phyloP scores from a whole-genome alignment of 2,797 vertebrate genomes.

The Dicrostonyx torquatus region DNA sequence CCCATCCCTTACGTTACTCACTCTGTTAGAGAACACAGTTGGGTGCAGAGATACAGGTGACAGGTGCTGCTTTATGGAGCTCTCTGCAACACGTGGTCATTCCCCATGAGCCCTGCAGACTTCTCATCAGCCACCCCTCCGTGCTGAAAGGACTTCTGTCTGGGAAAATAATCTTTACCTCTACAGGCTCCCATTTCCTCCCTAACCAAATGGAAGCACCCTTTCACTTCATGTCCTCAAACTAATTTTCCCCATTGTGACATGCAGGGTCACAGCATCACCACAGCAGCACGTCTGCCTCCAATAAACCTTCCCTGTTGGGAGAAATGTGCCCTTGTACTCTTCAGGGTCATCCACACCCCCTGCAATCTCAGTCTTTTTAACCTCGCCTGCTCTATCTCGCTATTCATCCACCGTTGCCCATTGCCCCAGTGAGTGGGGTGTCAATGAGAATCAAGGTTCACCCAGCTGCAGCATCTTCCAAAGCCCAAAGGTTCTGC shows the following conservation, averaged over 20 bases:
- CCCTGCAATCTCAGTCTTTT: neutral
- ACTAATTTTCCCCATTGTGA: neutral
- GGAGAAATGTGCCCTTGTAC: neutral
- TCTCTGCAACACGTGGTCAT: neutral
- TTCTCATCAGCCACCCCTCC: neutral
- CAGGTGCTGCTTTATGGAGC: neutral
- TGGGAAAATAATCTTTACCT: neutral
- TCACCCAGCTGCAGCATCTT: neutral
- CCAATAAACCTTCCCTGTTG: neutral
- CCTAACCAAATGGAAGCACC: neutral
- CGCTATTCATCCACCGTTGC: neutral
- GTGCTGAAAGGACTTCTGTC: neutral
- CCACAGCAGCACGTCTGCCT: too few species aligned
- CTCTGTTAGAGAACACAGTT: neutral
- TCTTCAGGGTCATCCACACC: neutral
- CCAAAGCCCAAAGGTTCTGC: neutral
- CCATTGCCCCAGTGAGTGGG: neutral
- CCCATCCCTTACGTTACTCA: neutral
- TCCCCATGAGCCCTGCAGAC: neutral
- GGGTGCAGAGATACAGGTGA: neutral
- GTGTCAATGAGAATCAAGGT: too few species aligned
- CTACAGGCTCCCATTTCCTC: neutral
- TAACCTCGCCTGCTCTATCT: neutral
- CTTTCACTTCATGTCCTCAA: neutral
- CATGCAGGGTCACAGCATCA: neutral